Evolutionary conservation across 1,140 invertebrate genomes (phyloP).

Genomic region (Bradysia coprophila): DNA sequence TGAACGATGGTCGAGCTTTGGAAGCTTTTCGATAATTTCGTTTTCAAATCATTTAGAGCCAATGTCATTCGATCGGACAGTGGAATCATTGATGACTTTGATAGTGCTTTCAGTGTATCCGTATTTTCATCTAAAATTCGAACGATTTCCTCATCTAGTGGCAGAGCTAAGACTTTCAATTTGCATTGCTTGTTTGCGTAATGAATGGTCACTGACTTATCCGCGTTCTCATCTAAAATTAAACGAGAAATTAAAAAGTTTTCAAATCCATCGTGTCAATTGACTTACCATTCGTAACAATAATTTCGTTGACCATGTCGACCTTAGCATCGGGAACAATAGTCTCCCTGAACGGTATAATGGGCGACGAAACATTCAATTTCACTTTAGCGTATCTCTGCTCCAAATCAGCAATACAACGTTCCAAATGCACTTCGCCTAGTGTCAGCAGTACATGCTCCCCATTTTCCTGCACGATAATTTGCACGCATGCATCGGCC

Average conservation of each 20-base stretch:
- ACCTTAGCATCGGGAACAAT: conserved; percentile 63
- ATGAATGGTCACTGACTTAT: conserved; percentile 35
- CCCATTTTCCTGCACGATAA: conserved; percentile 80
- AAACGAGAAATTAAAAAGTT: conserved; percentile 6
- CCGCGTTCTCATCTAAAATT: conserved; percentile 25
- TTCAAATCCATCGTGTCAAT: too few species aligned
- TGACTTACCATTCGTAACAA: conserved; percentile 38
- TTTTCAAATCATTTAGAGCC: conserved; percentile 4
- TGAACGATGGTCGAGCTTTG: too few species aligned
- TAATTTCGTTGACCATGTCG: conserved; percentile 80
- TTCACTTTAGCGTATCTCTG: conserved; percentile 72
- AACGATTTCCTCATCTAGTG: conserved; percentile 56
- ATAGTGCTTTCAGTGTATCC: conserved; percentile 34
- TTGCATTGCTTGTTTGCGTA: conserved; percentile 53
- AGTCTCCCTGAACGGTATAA: conserved; percentile 92
- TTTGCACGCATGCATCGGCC: conserved; percentile 84
- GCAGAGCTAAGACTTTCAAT: conserved; percentile 59
- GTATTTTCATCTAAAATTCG: conserved; percentile 34
- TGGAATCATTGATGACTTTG: conserved; percentile 16
- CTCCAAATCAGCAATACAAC: conserved; percentile 77
- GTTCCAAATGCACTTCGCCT: conserved; percentile 93
- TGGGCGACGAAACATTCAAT: conserved; percentile 81
- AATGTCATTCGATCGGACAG: conserved; percentile 10
- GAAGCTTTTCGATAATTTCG: too few species aligned
- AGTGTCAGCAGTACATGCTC: conserved; percentile 93